phyloP scores from a whole-genome alignment of 2,113 vertebrate species.

The Acanthisitta chloris region DNA sequence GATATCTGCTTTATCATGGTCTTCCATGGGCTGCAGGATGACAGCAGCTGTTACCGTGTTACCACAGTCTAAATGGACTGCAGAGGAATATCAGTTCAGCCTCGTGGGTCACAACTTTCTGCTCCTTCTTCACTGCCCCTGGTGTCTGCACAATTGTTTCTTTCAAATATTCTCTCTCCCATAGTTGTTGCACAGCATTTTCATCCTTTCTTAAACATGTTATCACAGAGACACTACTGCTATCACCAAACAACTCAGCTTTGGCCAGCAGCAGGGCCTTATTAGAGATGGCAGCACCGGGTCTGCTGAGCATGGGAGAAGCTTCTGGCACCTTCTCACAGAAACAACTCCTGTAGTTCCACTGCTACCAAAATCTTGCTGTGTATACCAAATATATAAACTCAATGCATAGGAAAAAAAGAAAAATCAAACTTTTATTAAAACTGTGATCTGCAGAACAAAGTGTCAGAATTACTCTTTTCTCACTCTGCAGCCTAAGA shows the following conservation, averaged over 20 bases:
- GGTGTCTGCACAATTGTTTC: neutral
- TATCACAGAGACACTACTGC: neutral
- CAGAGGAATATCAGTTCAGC: neutral
- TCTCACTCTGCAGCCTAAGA: neutral
- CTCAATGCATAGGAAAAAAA: neutral
- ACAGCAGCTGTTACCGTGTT: too few relatives aligned
- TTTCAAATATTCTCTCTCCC: neutral
- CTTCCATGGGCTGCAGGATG: neutral
- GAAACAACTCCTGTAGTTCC: neutral
- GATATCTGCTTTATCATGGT: neutral
- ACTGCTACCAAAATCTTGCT: neutral
- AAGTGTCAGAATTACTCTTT: neutral
- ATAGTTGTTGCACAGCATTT: neutral
- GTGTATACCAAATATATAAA: neutral
- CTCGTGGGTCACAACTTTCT: accelerated
- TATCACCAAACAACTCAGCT: accelerated
- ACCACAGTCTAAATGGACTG: neutral
- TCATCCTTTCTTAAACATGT: neutral
- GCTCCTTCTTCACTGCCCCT: neutral
- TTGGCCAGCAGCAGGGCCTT: neutral
- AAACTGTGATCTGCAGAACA: neutral
- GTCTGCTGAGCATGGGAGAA: neutral
- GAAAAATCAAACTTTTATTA: neutral
- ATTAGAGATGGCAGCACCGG: neutral
- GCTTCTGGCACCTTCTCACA: neutral